Evolutionary conservation across 2,888 invertebrate species (phyloP).

Genomic region (Trichogramma evanescens): DNA sequence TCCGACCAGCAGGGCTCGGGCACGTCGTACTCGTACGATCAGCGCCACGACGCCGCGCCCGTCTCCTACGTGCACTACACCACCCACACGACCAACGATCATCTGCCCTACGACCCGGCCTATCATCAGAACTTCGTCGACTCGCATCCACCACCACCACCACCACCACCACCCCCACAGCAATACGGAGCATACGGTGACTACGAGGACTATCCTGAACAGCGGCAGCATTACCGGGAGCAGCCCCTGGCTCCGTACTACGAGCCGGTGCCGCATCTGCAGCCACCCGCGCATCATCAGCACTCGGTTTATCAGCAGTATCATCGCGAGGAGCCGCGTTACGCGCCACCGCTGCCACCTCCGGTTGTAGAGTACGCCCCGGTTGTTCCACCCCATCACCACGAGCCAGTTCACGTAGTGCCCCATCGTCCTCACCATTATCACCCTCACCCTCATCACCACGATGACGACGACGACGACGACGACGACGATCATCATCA

Average conservation of each 20-base stretch:
- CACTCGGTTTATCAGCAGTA: no score
- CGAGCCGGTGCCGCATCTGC: background rate
- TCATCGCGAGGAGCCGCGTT: no score
- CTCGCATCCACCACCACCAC: constrained; percentile 19
- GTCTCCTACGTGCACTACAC: constrained; percentile 38
- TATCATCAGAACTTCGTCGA: constrained; percentile 26
- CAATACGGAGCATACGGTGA: constrained; percentile 22
- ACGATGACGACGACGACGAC: constrained; percentile 9
- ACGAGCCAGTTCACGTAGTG: background rate
- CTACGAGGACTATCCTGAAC: background rate
- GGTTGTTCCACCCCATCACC: background rate
- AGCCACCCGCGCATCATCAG: no score
- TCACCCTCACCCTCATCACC: constrained; percentile 18
- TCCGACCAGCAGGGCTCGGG: constrained; percentile 57
- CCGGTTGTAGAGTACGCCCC: no score
- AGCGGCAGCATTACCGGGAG: background rate
- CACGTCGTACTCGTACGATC: constrained; percentile 50
- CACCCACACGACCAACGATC: constrained; percentile 31
- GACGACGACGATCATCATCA: constrained; percentile 5
- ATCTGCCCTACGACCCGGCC: constrained; percentile 27
- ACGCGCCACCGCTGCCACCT: background rate
- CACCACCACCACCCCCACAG: constrained; percentile 17
- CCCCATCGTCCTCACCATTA: background rate
- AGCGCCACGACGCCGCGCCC: constrained; percentile 33
- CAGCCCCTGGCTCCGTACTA: constrained; percentile 23